Percentiles rank a stretch among this genome's conserved stretches.
phyloP scores from a whole-genome alignment of 2,888 invertebrate species.

The Tetropium fuscum region DNA sequence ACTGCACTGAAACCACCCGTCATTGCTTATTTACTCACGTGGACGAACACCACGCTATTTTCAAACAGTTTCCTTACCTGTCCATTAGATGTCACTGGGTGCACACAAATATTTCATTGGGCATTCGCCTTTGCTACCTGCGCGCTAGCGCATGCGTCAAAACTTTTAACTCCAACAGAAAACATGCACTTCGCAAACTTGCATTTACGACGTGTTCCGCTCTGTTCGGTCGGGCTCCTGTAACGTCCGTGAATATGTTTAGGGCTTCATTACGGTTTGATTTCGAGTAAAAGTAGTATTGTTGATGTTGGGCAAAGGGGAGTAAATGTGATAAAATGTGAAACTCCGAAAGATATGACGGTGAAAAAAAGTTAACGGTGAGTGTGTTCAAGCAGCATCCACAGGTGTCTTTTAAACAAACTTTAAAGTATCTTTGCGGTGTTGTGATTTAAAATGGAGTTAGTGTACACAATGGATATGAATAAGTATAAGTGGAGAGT shows the following conservation, averaged over 20 bases:
- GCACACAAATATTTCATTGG: constrained; percentile 42
- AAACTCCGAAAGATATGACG: not conserved
- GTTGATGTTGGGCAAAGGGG: not conserved
- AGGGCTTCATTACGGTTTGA: constrained; percentile 8
- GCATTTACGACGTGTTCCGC: constrained; percentile 46
- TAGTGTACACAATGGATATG: constrained; percentile 27
- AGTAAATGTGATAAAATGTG: too few relatives aligned
- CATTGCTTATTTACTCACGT: constrained; percentile 11
- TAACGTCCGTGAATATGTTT: constrained; percentile 28
- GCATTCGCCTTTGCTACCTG: constrained; percentile 47
- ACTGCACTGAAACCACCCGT: not conserved
- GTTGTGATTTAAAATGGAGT: constrained; percentile 37
- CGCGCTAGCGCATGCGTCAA: constrained; percentile 41
- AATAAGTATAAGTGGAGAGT: constrained; percentile 18
- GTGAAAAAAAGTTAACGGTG: constrained; percentile 23
- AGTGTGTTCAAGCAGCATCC: constrained; percentile 39
- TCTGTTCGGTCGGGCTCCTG: constrained; percentile 25
- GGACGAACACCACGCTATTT: constrained; percentile 23
- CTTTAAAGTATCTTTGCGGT: constrained; percentile 36
- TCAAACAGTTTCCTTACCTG: constrained; percentile 42
- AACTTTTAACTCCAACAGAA: constrained; percentile 51
- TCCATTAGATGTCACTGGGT: constrained; percentile 40
- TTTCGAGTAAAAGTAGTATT: not conserved
- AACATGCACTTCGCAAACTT: constrained; percentile 50
- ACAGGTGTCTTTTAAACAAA: constrained; percentile 48